Percentiles rank a stretch among this genome's conserved stretches.
phyloP scores from a whole-genome alignment of 1,140 invertebrate species.

The Bicyclus anynana region DNA sequence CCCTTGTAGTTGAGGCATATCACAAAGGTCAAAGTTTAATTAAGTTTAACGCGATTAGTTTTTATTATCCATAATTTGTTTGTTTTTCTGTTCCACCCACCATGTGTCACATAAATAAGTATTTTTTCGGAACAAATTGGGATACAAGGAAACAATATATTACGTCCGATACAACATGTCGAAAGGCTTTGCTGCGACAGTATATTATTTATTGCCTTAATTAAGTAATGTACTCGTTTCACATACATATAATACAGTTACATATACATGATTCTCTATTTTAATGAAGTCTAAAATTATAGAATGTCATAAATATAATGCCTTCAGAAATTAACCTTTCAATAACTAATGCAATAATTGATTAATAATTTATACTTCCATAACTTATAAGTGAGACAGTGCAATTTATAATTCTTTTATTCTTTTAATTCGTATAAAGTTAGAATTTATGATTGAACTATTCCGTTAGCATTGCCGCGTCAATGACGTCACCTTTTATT shows the following conservation, averaged over 20 bases:
- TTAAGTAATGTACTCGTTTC: slow-evolving; percentile 1
- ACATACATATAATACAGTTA: no score
- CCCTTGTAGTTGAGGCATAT: slow-evolving; percentile 12
- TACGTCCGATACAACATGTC: slow-evolving; percentile 8
- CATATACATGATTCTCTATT: no score
- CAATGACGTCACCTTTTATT: slow-evolving; percentile 72
- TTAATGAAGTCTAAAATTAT: no score
- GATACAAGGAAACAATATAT: background rate
- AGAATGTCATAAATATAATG: no score
- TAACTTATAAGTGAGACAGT: slow-evolving; percentile 50
- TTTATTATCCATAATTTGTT: slow-evolving; percentile 10
- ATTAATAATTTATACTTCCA: background rate
- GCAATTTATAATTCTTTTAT: slow-evolving; percentile 41
- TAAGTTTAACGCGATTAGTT: slow-evolving; percentile 20
- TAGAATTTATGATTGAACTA: slow-evolving; percentile 26
- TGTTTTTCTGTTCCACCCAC: background rate
- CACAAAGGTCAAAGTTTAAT: slow-evolving; percentile 19
- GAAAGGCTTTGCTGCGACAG: slow-evolving; percentile 1
- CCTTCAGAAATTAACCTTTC: no score
- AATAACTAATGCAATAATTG: background rate
- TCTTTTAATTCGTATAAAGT: slow-evolving; percentile 4
- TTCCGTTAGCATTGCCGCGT: slow-evolving; percentile 40
- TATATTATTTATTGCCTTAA: slow-evolving; percentile 2
- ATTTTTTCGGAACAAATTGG: background rate
- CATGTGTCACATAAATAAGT: background rate